Evolutionary conservation across 2,113 vertebrate species (phyloP), one percentile per base, ranked within the genome.

Genomic region (Leptosomus discolor): DNA sequence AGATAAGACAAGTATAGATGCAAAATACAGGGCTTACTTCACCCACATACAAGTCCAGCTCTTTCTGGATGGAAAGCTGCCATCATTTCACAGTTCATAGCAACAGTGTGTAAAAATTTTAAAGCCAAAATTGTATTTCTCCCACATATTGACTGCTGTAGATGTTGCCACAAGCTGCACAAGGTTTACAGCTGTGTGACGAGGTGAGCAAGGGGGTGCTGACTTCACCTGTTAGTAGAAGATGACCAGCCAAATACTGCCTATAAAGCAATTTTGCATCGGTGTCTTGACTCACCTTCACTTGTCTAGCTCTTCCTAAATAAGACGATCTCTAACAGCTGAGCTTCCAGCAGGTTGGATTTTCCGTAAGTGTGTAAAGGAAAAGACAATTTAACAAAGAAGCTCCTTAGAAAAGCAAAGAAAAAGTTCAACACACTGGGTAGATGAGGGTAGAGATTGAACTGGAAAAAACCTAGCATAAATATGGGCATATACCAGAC

Each of bases 61-160:
- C 88, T 89, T 94, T 93, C 60, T 0, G 1, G 8, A 50, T 88
- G 91, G 88, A 94, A 95, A 53, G 51, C 64, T 87, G 95, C 83
- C 88, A 91, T 43, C 30, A 7, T 82, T 94, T 92, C 86, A 92
- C 77, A 91, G 88, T 88, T 91, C 73, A 60, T 93, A 96, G 94
- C 73, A 79, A 41, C 51, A 95, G 88, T 64, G 29, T 84, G 77
- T 94, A 89, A 96, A n/a, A 94, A 71, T 56, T 92, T 94, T 68
- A 89, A 53, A 89, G 80, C 43, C 0, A 9, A 84, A 91, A 75
- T 63, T 45, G 36, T 68, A 9, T 86, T 97, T 71, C 56, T 93
- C 60, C 71, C 43, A 71, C 11, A 27, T 39, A 45, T 46, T 63
- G 74, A 76, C 67, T 79, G 36, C 69, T 91, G 76, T 81, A 70